Evolutionary conservation across 2,888 invertebrate genomes (phyloP), one percentile per base, ranked within the genome.

Genomic region (Campoplex nolae): DNA sequence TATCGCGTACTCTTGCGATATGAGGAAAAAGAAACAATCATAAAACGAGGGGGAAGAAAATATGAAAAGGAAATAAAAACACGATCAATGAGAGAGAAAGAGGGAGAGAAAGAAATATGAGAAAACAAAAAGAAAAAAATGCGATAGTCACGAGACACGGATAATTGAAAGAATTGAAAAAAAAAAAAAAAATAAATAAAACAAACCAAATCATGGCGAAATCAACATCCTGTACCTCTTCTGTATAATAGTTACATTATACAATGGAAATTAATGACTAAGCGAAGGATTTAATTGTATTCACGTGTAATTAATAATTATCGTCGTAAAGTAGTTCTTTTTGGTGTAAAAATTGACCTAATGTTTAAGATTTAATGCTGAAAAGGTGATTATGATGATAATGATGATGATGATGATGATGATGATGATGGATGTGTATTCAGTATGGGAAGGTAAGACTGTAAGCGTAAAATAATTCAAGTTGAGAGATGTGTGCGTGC

Each of bases 281-380:
- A 88, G 85, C 85, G 82, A 84, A 87, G 82, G 58, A 85, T 83
- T 89, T 88, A 92, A 92, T 92, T 93, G 92, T 93, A 94, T 92
- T 85, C 87, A 92, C 92, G 91, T 93, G 93, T 94, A 93, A 94
- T 93, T 94, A 93, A 90, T 92, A 93, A 93, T 93, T 93, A 93
- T 93, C 92, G 92, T 93, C 92, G 92, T 94, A 93, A 93, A 79
- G 92, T 94, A 94, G 93, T 91, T 92, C 90, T 92, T 91, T 92
- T 93, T 92, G 92, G 92, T 94, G 93, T 93, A 94, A 93, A 93
- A 93, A 93, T 93, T 93, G 91, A 93, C 90, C 90, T 93, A 93
- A 94, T 90, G 89, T 90, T 91, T 92, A 93, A 93, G 93, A 91
- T 90, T 89, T 90, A 92, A 91, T 90, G 90, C 89, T 92, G 89